Conservation (phyloP, 1,140 invertebrate species). For the Agrypnia vestita region DNA sequence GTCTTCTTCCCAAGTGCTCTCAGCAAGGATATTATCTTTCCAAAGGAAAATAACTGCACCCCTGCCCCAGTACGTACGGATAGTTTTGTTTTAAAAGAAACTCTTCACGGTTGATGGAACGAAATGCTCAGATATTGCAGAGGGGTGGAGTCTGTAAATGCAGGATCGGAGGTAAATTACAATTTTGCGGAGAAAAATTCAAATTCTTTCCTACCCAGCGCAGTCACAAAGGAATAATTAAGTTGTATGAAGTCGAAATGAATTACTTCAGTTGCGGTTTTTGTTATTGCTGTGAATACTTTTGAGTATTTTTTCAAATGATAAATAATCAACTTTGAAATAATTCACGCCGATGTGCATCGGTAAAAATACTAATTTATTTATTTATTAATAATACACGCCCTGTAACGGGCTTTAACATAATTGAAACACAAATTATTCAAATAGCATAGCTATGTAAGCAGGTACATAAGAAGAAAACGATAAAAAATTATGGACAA, state of each 20-base stretch:
- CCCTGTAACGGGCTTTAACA: too few relatives aligned
- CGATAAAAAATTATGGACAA: too few relatives aligned
- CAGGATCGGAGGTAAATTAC: background rate
- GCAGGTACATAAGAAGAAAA: too few relatives aligned
- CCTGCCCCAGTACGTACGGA: background rate
- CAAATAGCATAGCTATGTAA: too few relatives aligned
- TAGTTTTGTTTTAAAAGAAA: constrained; percentile 34
- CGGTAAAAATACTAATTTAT: too few relatives aligned
- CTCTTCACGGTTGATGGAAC: constrained; percentile 6
- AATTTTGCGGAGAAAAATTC: constrained; percentile 8
- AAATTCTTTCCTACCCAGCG: background rate
- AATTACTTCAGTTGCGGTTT: background rate
- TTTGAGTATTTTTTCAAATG: too few relatives aligned
- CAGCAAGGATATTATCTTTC: constrained; percentile 28
- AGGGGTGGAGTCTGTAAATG: background rate
- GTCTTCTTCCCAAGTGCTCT: background rate
- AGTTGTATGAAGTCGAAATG: constrained; percentile 5
- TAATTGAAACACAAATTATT: too few relatives aligned
- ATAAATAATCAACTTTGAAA: too few relatives aligned
- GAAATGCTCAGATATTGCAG: constrained; percentile 7
- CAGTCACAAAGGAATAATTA: constrained; percentile 13
- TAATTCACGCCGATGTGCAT: too few relatives aligned
- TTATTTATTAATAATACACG: too few relatives aligned
- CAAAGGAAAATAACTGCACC: constrained; percentile 26
- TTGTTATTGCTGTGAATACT: background rate